Conservation (phyloP, 2,888 invertebrate species). For the Drosophila birchii region DNA sequence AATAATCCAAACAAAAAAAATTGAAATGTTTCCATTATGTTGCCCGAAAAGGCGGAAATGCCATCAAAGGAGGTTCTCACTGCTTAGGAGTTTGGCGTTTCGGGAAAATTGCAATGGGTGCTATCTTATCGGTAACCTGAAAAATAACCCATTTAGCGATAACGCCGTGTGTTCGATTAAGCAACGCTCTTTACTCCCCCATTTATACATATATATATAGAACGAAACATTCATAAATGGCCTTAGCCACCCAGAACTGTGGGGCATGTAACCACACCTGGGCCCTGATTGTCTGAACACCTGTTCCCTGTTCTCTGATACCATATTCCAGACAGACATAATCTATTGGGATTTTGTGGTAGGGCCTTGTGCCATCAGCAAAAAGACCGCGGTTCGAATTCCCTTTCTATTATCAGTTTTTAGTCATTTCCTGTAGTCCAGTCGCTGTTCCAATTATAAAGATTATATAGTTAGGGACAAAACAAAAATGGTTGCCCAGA, state of each 20-base stretch:
- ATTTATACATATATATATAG: not conserved
- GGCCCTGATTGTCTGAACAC: conserved; percentile 50
- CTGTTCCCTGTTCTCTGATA: conserved; percentile 40
- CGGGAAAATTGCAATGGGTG: conserved; percentile 17
- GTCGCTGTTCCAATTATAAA: conserved; percentile 17
- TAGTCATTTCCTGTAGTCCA: conserved; percentile 58
- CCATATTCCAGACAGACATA: conserved; percentile 14
- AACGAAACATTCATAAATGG: conserved; percentile 48
- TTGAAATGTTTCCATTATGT: conserved; percentile 17
- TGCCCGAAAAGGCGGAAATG: conserved; percentile 22
- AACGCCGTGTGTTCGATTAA: conserved; percentile 43
- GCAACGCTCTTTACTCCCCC: conserved; percentile 20
- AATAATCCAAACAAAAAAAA: conserved; percentile 20
- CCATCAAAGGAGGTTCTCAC: not conserved
- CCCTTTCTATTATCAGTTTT: conserved; percentile 55
- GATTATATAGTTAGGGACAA: conserved; percentile 37
- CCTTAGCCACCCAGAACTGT: conserved; percentile 37
- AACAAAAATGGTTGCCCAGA: conserved; percentile 19
- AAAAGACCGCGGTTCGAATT: conserved; percentile 24
- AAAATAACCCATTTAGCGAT: conserved; percentile 40
- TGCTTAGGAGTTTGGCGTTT: conserved; percentile 8
- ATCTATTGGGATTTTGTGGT: conserved; percentile 42
- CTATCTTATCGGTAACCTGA: conserved; percentile 37
- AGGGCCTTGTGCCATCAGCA: conserved; percentile 7
- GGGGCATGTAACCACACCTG: conserved; percentile 20